A percentile compares a stretch with the other conserved stretches of the same genome.
These are phyloP conservation scores for Cepaea nemoralis DNA, from an alignment of 1,140 invertebrate species.

Conservation along the genomic window DNA sequence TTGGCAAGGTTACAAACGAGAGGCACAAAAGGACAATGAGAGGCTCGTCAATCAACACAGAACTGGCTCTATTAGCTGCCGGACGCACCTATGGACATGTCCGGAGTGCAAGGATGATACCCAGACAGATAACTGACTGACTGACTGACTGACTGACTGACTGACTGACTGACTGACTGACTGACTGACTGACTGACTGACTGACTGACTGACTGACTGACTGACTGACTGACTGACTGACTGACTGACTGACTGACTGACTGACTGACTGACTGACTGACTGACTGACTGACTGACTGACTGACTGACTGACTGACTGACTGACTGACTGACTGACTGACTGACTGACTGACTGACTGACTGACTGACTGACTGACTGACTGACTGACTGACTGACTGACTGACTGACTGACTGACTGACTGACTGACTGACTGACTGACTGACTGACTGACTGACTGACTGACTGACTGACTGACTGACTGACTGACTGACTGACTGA, in stretches of 20 bases:
- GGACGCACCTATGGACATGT: no score
- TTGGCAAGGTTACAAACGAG: no score
- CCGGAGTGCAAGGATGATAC: no score
- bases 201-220: constrained; percentile 32
- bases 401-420: constrained; percentile 6
- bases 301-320: constrained; percentile 14
- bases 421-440: constrained; percentile 16
- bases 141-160: no score
- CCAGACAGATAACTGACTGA: no score
- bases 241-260: constrained; percentile 21
- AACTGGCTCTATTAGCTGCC: no score
- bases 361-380: constrained; percentile 9
- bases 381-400: constrained; percentile 10
- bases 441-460: constrained; percentile 10
- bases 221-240: constrained; percentile 7
- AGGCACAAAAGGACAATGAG: no score
- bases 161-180: no score
- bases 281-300: constrained; percentile 31
- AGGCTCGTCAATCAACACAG: no score
- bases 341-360: constrained; percentile 8
- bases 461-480: constrained; percentile 14
- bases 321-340: constrained; percentile 14
- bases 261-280: constrained; percentile 27
- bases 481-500: constrained; percentile 21
- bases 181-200: constrained; percentile 31